Percentiles rank a stretch among this genome's conserved stretches.
These are phyloP conservation scores for Chironomus riparius DNA, from an alignment of 2,888 invertebrate species.

Conservation along the genomic window DNA sequence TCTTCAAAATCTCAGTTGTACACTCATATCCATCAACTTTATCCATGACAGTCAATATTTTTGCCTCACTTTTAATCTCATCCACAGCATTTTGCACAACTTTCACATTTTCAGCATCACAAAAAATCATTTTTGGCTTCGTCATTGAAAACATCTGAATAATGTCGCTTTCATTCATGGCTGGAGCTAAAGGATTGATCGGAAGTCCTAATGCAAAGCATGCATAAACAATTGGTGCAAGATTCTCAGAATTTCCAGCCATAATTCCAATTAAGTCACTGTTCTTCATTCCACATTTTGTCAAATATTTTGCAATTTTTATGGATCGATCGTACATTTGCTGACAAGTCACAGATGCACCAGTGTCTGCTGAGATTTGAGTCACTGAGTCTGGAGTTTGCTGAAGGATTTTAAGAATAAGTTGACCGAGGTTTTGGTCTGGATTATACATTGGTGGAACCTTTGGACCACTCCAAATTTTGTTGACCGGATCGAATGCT, in stretches of 20 bases:
- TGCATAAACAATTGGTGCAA: constrained; percentile 30
- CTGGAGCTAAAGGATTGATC: constrained; percentile 8
- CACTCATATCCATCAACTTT: not conserved
- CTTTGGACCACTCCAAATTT: constrained; percentile 25
- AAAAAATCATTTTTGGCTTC: constrained; percentile 13
- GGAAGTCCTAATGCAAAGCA: not conserved
- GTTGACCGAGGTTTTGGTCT: constrained; percentile 11
- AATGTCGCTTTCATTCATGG: constrained; percentile 29
- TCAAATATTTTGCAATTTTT: constrained; percentile 31
- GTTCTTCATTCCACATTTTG: constrained; percentile 29
- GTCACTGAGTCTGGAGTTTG: constrained; percentile 14
- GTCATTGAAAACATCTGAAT: constrained; percentile 5
- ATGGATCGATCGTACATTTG: constrained; percentile 20
- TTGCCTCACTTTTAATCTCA: not conserved
- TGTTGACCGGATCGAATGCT: not conserved
- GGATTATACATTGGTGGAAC: constrained; percentile 3
- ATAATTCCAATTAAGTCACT: constrained; percentile 34
- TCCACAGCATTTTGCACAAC: not conserved
- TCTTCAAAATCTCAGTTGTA: not conserved
- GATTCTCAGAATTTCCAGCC: constrained; percentile 33
- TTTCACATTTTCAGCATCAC: not conserved
- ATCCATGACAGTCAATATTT: constrained; percentile 2
- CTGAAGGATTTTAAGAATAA: constrained; percentile 5
- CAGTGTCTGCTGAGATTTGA: constrained; percentile 8
- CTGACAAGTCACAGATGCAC: not conserved